Evolutionary conservation across 2,888 invertebrate species (phyloP).

Genomic region (Gryllus longicercus): DNA sequence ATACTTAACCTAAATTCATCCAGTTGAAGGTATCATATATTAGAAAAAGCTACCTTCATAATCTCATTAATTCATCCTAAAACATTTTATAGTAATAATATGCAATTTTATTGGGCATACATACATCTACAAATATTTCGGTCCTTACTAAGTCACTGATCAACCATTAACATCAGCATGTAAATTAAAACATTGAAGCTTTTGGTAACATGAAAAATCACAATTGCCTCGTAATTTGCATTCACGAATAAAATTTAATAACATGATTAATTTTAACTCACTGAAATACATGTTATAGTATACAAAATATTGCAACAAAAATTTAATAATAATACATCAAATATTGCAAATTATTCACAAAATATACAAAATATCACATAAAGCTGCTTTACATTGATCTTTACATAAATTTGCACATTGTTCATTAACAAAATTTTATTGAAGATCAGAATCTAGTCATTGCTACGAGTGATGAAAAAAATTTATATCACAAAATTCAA

Average conservation of each 20-base stretch:
- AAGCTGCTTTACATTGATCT: neutral
- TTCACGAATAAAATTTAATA: neutral
- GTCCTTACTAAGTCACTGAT: neutral
- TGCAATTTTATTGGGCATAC: neutral
- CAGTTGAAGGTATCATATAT: no score
- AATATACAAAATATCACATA: conserved; percentile 8
- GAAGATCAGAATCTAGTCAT: no score
- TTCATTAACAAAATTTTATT: neutral
- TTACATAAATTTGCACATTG: neutral
- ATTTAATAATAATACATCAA: neutral
- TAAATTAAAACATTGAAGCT: neutral
- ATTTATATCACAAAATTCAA: no score
- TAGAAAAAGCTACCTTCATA: no score
- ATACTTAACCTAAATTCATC: no score
- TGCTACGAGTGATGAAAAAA: no score
- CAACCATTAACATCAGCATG: neutral
- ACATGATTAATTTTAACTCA: conserved; percentile 1
- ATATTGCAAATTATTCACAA: neutral
- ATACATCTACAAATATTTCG: neutral
- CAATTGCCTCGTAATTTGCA: no score
- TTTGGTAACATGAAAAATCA: no score
- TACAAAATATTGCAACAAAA: neutral
- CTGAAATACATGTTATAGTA: neutral
- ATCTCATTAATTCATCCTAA: no score
- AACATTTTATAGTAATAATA: neutral